Evolutionary conservation across 2,888 invertebrate genomes (phyloP), one percentile per base, ranked within the genome.

Genomic region (Xanthorhoe spadicearia): DNA sequence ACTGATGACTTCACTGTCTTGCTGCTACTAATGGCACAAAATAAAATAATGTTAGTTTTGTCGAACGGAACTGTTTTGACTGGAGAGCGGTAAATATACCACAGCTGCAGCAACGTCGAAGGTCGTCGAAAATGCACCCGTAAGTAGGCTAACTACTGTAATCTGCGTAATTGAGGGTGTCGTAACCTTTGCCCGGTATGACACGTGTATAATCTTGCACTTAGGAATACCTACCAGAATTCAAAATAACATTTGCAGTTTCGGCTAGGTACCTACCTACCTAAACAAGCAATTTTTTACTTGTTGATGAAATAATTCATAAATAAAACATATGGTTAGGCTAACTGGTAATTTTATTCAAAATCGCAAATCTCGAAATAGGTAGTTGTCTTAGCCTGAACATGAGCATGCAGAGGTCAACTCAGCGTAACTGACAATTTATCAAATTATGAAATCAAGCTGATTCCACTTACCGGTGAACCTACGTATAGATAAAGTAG

Each of bases 51-150:
- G 8, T 4, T 32, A 32, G 32, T 1, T 32, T 7, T 5, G 32
- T 32, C 32, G 8, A 6, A 32, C 23, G 23, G 23, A 32, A 32
- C 32, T 32, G 3, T 57, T 58, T 53, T 17, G 38, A 64, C 15
- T 9, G 46, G 73, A 64, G 73, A 74, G 70, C 53, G 71, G 56
- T 38, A 56, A 35, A 61, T 53, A 55, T 58, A 7, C 56, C 23
- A 56, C 63, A 48, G 23, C 72, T 77, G 80, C 76, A 74, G 68
- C 60, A 74, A 67, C 59, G 65, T 50, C 75, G 83, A 87, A 88
- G 86, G 88, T 83, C 83, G 73, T 74, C 74, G 80, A 83, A 89
- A 88, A 87, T 86, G 80, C 82, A 83, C 75, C 78, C 74, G 70
- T 73, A 86, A 83, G 82, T 85, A 69, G 86, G 86, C 80, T 81